These are phyloP conservation scores for Marisa cornuarietis DNA, from an alignment of 1,140 invertebrate genomes.

Conservation along the genomic window DNA sequence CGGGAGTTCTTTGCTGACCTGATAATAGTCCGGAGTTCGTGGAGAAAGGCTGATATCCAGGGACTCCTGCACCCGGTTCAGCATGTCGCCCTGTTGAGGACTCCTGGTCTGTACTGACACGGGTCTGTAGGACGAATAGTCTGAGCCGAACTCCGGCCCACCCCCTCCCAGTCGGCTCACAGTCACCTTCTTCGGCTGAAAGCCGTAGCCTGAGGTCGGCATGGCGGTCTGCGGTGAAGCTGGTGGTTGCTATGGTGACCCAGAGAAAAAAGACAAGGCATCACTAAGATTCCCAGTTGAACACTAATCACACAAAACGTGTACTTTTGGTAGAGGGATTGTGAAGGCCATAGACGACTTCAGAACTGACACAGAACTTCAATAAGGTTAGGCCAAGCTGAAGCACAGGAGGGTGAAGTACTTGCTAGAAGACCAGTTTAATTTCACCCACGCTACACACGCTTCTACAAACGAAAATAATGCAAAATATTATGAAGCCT, in stretches of 20 bases:
- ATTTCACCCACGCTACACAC: background rate
- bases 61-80: constrained; percentile 35
- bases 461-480: background rate
- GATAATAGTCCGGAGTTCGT: constrained; percentile 29
- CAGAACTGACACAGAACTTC: too few relatives aligned
- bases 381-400: too few relatives aligned
- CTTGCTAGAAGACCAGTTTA: too few relatives aligned
- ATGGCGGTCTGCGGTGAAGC: constrained; percentile 16
- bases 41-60: constrained; percentile 39
- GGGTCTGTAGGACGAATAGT: constrained; percentile 18
- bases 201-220: constrained; percentile 40
- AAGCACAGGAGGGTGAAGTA: too few relatives aligned
- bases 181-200: constrained; percentile 50
- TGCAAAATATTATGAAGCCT: background rate
- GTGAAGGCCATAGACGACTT: too few relatives aligned
- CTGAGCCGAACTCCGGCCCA: constrained; percentile 48
- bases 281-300: too few relatives aligned
- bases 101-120: constrained; percentile 1
- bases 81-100: constrained; percentile 23
- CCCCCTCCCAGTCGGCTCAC: constrained; percentile 51
- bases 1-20: background rate
- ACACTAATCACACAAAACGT: too few relatives aligned
- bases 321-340: too few relatives aligned
- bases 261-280: background rate
- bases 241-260: constrained; percentile 27